Percentiles rank a stretch among this genome's conserved stretches.
Conservation (phyloP, 2,888 invertebrate genomes). For the Perizoma affinitatum region DNA sequence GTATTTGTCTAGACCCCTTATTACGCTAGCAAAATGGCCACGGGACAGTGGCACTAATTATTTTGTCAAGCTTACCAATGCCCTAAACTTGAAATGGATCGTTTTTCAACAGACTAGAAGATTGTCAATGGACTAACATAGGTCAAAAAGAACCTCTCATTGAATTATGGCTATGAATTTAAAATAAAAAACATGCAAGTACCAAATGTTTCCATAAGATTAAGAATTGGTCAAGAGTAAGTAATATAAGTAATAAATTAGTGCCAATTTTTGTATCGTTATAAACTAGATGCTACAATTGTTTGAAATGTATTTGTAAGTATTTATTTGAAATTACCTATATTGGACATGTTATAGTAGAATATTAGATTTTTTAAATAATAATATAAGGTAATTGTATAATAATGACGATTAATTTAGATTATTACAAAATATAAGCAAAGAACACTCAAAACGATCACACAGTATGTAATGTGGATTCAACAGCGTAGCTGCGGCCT, state of each 20-base stretch:
- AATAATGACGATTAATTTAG: neutral
- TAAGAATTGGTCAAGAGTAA: neutral
- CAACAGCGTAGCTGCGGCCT: too few species aligned
- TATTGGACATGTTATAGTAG: slow-evolving; percentile 31
- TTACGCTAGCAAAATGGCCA: too few species aligned
- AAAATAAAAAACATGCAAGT: slow-evolving; percentile 4
- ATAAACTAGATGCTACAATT: slow-evolving; percentile 18
- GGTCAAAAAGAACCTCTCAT: too few species aligned
- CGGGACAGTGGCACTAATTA: too few species aligned
- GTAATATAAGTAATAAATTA: slow-evolving; percentile 29
- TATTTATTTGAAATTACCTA: slow-evolving; percentile 25
- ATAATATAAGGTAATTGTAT: neutral
- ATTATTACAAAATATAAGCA: too few species aligned
- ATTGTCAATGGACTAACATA: too few species aligned
- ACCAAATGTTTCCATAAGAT: slow-evolving; percentile 19
- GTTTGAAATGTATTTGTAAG: slow-evolving; percentile 9
- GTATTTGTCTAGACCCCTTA: too few species aligned
- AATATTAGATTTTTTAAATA: slow-evolving; percentile 19
- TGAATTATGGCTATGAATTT: slow-evolving; percentile 5
- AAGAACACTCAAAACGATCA: too few species aligned
- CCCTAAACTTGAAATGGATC: too few species aligned
- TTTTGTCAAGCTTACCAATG: too few species aligned
- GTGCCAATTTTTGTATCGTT: slow-evolving; percentile 42
- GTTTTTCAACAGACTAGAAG: too few species aligned
- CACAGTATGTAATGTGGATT: too few species aligned